Evolutionary conservation across 2,888 invertebrate genomes (phyloP).

Genomic region (Ectemnius continuus): DNA sequence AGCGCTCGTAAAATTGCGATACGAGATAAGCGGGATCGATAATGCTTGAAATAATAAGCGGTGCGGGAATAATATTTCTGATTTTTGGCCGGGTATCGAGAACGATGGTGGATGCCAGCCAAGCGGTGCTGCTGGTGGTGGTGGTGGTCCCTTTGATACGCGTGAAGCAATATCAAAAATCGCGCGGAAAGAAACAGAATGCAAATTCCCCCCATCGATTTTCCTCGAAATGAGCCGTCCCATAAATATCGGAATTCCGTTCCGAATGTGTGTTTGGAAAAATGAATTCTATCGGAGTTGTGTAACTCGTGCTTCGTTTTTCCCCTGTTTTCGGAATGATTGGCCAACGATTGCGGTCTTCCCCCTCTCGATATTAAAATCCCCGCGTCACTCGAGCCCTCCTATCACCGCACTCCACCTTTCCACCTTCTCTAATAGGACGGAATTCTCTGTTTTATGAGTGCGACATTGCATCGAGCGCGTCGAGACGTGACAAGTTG

Average conservation of each 20-base stretch:
- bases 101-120: constrained; percentile 11
- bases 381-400: too few species aligned
- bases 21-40: constrained; percentile 38
- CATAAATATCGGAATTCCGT: constrained; percentile 55
- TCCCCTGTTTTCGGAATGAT: background rate
- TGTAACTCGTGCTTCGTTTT: constrained; percentile 31
- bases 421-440: too few species aligned
- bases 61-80: constrained; percentile 50
- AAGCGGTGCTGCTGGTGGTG: constrained; percentile 2
- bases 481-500: background rate
- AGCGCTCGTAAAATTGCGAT: constrained; percentile 16
- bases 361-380: too few species aligned
- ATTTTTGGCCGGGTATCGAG: constrained; percentile 32
- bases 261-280: constrained; percentile 44
- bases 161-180: constrained; percentile 49
- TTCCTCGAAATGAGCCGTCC: constrained; percentile 52
- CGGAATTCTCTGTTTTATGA: too few species aligned
- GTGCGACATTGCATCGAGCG: too few species aligned
- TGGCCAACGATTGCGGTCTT: too few species aligned
- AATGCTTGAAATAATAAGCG: constrained; percentile 48
- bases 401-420: too few species aligned
- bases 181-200: constrained; percentile 49
- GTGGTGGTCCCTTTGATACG: constrained; percentile 19
- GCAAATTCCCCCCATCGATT: constrained; percentile 46
- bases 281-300: constrained; percentile 39